A percentile compares a stretch with the other conserved stretches of the same genome.
phyloP scores from a whole-genome alignment of 2,888 invertebrate genomes.

The Nomada ruficornis region DNA sequence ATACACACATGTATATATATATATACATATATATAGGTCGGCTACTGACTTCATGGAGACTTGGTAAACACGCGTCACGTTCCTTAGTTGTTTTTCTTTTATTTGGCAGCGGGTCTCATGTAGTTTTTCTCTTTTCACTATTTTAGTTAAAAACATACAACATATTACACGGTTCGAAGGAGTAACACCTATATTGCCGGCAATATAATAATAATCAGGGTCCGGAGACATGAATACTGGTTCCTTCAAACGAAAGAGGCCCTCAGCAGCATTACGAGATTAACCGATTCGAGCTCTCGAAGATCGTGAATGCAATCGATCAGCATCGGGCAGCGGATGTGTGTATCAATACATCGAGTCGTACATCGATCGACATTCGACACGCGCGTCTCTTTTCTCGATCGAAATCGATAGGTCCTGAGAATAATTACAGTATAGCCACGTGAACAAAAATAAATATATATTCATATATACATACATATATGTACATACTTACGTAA shows the following conservation, averaged over 20 bases:
- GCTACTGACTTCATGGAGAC: conserved; percentile 67
- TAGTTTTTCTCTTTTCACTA: background rate
- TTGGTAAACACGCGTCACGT: conserved; percentile 57
- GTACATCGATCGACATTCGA: conserved; percentile 7
- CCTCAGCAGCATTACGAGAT: conserved; percentile 16
- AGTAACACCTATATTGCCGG: conserved; percentile 37
- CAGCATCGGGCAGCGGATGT: conserved; percentile 33
- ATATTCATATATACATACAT: no score
- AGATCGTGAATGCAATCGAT: conserved; percentile 33
- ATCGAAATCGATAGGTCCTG: conserved; percentile 66
- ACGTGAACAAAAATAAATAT: conserved; percentile 30
- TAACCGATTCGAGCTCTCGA: conserved; percentile 11
- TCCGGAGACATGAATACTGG: background rate
- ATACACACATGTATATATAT: background rate
- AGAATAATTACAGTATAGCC: conserved; percentile 64
- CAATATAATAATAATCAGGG: conserved; percentile 4
- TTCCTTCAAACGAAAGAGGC: conserved; percentile 2
- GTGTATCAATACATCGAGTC: conserved; percentile 19
- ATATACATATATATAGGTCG: background rate
- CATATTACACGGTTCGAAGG: conserved; percentile 27
- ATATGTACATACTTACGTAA: no score
- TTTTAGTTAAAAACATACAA: conserved; percentile 48
- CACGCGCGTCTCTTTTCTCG: conserved; percentile 35
- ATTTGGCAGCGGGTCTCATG: conserved; percentile 51
- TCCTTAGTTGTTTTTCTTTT: background rate